Evolutionary conservation across 2,113 vertebrate species (phyloP).

Genomic region (Picathartes gymnocephalus): DNA sequence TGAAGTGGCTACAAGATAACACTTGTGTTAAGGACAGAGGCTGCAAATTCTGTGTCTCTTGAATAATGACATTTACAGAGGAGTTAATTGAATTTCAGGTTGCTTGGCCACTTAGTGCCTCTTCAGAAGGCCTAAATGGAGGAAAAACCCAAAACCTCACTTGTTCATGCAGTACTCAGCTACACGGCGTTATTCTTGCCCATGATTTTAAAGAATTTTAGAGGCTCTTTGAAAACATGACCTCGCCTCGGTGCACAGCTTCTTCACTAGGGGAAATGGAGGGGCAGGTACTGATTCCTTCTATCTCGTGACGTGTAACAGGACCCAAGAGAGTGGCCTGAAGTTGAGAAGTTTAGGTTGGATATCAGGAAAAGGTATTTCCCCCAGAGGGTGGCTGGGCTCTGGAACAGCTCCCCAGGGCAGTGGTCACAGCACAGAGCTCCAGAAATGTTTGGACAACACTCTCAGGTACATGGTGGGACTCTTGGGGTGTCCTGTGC

Average conservation of each 20-base stretch:
- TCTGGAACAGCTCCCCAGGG: background rate
- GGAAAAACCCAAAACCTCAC: background rate
- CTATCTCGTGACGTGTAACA: fast-evolving
- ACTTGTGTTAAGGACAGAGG: background rate
- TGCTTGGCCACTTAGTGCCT: background rate
- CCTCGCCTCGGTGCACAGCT: too few relatives aligned
- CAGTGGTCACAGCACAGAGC: background rate
- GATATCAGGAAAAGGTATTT: background rate
- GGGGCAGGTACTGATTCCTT: background rate
- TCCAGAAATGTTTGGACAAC: fast-evolving
- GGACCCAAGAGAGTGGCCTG: fast-evolving
- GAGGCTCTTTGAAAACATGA: background rate
- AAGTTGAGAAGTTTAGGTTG: background rate
- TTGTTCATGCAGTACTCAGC: fast-evolving
- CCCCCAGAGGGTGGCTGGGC: background rate
- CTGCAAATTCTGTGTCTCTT: background rate
- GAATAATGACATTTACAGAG: background rate
- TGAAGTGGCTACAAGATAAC: fast-evolving
- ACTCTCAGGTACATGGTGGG: fast-evolving
- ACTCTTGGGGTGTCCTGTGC: fast-evolving
- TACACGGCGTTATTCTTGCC: fast-evolving
- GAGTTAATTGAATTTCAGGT: background rate
- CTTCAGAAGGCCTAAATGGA: background rate
- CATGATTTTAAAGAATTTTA: background rate
- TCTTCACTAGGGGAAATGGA: fast-evolving